phyloP scores from a whole-genome alignment of 2,888 invertebrate species.

The Drosophila recens region DNA sequence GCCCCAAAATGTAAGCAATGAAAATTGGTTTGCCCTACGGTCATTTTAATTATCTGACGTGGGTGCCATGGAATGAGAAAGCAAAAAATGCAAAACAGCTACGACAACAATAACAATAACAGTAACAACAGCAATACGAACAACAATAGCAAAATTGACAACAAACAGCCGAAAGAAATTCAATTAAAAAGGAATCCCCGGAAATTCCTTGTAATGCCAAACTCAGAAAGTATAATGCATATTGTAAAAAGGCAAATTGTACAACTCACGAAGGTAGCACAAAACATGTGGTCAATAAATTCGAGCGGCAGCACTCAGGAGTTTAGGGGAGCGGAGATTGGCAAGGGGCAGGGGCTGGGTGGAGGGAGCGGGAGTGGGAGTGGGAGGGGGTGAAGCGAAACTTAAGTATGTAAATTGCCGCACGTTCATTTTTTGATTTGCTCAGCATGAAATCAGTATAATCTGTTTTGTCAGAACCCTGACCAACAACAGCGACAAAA shows the following conservation, averaged over 20 bases:
- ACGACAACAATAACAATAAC: slow-evolving; percentile 5
- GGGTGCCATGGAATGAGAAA: slow-evolving; percentile 20
- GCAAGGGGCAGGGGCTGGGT: background rate
- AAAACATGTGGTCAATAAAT: slow-evolving; percentile 80
- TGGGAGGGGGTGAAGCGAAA: slow-evolving; percentile 30
- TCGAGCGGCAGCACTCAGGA: slow-evolving; percentile 30
- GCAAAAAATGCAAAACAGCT: slow-evolving; percentile 55
- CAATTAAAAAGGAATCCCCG: slow-evolving; percentile 78
- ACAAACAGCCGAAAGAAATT: slow-evolving; percentile 62
- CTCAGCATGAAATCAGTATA: slow-evolving; percentile 79
- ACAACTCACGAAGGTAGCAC: slow-evolving; percentile 76
- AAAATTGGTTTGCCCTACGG: slow-evolving; percentile 42
- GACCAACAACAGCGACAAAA: slow-evolving; percentile 55
- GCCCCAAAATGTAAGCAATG: slow-evolving; percentile 43
- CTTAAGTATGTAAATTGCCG: slow-evolving; percentile 82
- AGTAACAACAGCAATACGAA: slow-evolving; percentile 6
- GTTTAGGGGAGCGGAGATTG: slow-evolving; percentile 1
- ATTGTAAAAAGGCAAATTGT: slow-evolving; percentile 74
- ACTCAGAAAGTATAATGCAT: slow-evolving; percentile 48
- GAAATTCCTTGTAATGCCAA: slow-evolving; percentile 78
- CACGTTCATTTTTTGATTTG: slow-evolving; percentile 83
- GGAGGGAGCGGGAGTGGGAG: background rate
- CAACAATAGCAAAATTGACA: slow-evolving; percentile 33
- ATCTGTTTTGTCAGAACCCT: slow-evolving; percentile 72
- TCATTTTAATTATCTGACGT: slow-evolving; percentile 69